Evolutionary conservation across 2,113 vertebrate genomes (phyloP), one percentile per base, ranked within the genome.

Genomic region (Takifugu flavidus): DNA sequence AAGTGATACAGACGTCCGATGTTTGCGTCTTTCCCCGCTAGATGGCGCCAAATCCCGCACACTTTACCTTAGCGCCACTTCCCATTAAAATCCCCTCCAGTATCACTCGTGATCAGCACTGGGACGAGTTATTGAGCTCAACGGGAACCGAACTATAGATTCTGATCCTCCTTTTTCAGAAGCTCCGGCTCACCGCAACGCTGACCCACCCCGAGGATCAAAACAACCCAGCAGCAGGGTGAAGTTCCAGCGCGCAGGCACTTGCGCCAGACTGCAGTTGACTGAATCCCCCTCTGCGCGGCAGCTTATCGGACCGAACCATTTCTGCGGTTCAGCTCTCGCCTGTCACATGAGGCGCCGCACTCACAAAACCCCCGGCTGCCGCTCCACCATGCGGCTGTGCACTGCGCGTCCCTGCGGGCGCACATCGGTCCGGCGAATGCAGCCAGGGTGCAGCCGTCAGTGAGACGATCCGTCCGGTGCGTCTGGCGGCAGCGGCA

Each of bases 301-400:
- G 87, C 84, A 87, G 86, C 80, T 91, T 87, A 90, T 55, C 77
- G 87, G 91, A 88, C 74, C 75, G 54, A 91, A 92, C 89, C 90
- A 90, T 86, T 91, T 53, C 59, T 34, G 79, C 73, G 67, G 75
- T 80, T 76, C 64, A 70, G 85, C 82, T 84, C 85, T 68, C 84
- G 89, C 84, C 85, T 91, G 87, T 88, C 88, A 90, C 82, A 80
- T 80, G 78, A 72, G 65, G 57, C 60, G 44, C 53, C 53, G 6
- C 58, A 25, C 25, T 56, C 4, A n/a, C 54, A 31, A 47, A 79
- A 26, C 29, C 3, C 46, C 25, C 14, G 50, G 14, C 13, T 10
- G 13, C 39, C 14, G 6, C 15, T 5, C 55, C 34, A 39, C 58
- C 43, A 27, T 12, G 25, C 2, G 0, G 7, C 28, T 59, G 25